Conservation (phyloP, 1,140 invertebrate genomes). For the Drosophila sp. region DNA sequence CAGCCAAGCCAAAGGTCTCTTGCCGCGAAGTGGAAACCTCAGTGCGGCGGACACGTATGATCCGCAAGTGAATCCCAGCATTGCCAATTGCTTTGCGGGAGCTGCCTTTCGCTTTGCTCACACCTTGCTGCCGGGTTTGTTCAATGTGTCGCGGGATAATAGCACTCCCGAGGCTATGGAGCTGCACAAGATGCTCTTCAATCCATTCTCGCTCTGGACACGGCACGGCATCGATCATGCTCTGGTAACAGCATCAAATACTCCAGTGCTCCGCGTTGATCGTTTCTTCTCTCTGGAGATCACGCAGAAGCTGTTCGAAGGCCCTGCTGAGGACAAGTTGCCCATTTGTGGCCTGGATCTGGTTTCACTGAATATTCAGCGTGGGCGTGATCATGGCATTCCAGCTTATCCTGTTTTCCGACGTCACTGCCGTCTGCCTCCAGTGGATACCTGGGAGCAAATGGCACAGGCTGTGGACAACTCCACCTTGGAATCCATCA, state of each 20-base stretch:
- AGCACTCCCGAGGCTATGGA: conserved; percentile 89
- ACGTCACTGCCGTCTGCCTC: conserved; percentile 89
- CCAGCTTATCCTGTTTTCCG: conserved; percentile 92
- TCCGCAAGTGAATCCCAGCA: conserved; percentile 89
- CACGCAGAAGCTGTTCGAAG: conserved; percentile 88
- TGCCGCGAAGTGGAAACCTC: conserved; percentile 84
- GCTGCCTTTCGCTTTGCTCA: conserved; percentile 97
- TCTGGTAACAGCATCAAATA: conserved; percentile 88
- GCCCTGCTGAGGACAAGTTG: conserved; percentile 54
- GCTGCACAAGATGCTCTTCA: conserved; percentile 92
- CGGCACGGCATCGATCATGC: conserved; percentile 87
- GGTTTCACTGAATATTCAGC: conserved; percentile 93
- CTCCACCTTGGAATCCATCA: conserved; percentile 87
- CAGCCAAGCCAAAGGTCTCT: conserved; percentile 87
- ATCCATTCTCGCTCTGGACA: conserved; percentile 91
- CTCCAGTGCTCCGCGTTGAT: conserved; percentile 88
- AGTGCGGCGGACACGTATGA: conserved; percentile 87
- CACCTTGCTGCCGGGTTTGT: conserved; percentile 90
- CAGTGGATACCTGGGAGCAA: conserved; percentile 90
- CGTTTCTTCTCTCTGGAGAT: conserved; percentile 89
- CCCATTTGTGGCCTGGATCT: conserved; percentile 91
- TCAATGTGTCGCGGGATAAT: conserved; percentile 88
- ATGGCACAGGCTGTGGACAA: conserved; percentile 88
- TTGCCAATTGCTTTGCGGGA: conserved; percentile 96
- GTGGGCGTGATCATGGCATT: conserved; percentile 95